Evolutionary conservation across 1,140 invertebrate species (phyloP).

Genomic region (Mya arenaria): DNA sequence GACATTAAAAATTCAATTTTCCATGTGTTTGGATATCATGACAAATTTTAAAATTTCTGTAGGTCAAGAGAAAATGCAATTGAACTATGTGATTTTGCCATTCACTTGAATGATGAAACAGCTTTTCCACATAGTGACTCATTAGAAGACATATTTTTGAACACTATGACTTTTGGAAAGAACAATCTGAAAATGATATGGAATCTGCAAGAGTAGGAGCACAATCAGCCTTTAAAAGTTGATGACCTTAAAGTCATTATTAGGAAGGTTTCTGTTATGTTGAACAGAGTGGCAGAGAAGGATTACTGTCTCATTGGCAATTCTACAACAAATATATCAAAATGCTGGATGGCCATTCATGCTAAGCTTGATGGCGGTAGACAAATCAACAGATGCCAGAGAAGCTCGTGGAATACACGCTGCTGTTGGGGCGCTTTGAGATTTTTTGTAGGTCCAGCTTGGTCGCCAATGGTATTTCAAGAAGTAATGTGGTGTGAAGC

Average conservation of each 20-base stretch:
- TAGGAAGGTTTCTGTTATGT: no score
- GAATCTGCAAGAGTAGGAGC: no score
- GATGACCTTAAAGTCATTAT: no score
- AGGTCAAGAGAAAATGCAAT: no score
- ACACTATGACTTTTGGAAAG: no score
- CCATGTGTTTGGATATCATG: slow-evolving; percentile 54
- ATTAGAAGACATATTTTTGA: no score
- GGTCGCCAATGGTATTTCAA: slow-evolving; percentile 48
- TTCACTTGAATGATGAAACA: no score
- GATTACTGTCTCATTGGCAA: slow-evolving; percentile 23
- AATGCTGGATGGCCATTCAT: slow-evolving; percentile 49
- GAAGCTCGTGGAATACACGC: slow-evolving; percentile 53
- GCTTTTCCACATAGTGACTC: no score
- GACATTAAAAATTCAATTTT: slow-evolving; percentile 57
- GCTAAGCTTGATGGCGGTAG: slow-evolving; percentile 56
- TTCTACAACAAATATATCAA: slow-evolving; percentile 46
- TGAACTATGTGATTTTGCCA: no score
- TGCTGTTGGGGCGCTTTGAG: slow-evolving; percentile 29
- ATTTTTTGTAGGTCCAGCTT: slow-evolving; percentile 39
- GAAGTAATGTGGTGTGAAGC: neutral
- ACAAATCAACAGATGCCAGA: slow-evolving; percentile 26
- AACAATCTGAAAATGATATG: no score
- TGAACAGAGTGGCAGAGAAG: slow-evolving; percentile 25
- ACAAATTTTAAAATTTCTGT: slow-evolving; percentile 18
- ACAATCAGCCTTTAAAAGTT: no score